phyloP scores from a whole-genome alignment of 1,140 invertebrate species.

The Ceratina calcarata region DNA sequence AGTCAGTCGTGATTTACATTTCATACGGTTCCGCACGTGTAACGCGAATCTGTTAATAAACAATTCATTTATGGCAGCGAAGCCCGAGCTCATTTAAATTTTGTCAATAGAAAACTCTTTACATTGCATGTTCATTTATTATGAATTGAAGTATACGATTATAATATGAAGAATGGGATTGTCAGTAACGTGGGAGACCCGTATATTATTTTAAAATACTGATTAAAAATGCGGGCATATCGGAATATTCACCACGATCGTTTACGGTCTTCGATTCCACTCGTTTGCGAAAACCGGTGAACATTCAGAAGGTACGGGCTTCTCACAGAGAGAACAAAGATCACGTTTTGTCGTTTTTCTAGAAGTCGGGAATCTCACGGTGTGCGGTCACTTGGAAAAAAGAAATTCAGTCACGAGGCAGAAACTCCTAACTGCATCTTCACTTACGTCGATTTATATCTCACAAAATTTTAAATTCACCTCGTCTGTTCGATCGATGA shows the following conservation, averaged over 20 bases:
- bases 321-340: neutral
- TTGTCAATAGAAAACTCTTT: neutral
- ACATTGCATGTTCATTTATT: too few relatives aligned
- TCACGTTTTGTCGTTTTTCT: constrained; percentile 47
- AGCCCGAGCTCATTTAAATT: constrained; percentile 24
- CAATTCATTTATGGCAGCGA: neutral
- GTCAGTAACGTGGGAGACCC: too few relatives aligned
- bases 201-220: too few relatives aligned
- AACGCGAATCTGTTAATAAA: constrained; percentile 16
- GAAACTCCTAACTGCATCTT: constrained; percentile 11
- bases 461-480: too few relatives aligned
- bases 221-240: too few relatives aligned
- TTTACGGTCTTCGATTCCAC: neutral
- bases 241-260: neutral
- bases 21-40: neutral
- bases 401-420: constrained; percentile 44
- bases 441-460: neutral
- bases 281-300: neutral
- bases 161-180: too few relatives aligned
- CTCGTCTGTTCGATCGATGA: too few relatives aligned
- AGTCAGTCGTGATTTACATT: neutral
- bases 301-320: neutral
- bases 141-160: too few relatives aligned
- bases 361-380: constrained; percentile 46
- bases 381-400: constrained; percentile 18